Evolutionary conservation across 2,797 vertebrate species (phyloP).

Genomic region (Dipus sagitta): DNA sequence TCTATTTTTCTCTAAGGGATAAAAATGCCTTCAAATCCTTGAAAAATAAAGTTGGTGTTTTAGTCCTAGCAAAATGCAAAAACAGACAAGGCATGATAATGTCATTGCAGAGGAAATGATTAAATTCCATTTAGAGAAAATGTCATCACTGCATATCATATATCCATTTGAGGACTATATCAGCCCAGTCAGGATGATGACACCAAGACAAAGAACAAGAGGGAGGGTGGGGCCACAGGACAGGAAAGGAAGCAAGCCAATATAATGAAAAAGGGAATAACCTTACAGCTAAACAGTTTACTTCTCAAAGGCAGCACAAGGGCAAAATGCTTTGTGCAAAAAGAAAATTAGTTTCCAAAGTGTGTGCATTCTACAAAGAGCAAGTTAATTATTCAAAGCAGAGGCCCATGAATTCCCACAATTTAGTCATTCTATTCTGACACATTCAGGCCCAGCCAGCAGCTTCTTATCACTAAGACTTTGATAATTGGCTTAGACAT

Average conservation of each 20-base stretch:
- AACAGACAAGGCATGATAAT: slow-evolving; percentile 30
- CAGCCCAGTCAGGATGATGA: slow-evolving; percentile 43
- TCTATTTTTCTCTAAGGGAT: slow-evolving; percentile 23
- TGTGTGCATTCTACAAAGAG: slow-evolving; percentile 88
- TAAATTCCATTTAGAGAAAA: slow-evolving; percentile 65
- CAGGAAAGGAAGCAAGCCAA: slow-evolving; percentile 30
- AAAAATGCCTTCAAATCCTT: slow-evolving; percentile 41
- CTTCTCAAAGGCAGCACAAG: slow-evolving; percentile 92
- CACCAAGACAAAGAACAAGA: not conserved
- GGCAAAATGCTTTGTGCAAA: slow-evolving; percentile 89
- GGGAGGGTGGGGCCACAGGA: slow-evolving; percentile 30
- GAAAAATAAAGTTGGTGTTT: slow-evolving; percentile 64
- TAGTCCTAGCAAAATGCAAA: slow-evolving; percentile 15
- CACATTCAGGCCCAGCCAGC: slow-evolving; percentile 90
- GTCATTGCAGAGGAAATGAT: not conserved
- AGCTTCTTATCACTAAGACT: slow-evolving; percentile 93
- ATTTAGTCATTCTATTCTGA: slow-evolving; percentile 91
- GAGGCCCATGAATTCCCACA: slow-evolving; percentile 89
- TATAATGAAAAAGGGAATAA: slow-evolving; percentile 79
- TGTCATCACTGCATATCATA: not conserved
- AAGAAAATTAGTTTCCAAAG: slow-evolving; percentile 89
- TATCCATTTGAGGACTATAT: slow-evolving; percentile 48
- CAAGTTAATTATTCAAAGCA: slow-evolving; percentile 93
- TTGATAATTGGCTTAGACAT: slow-evolving; percentile 94
- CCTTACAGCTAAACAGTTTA: slow-evolving; percentile 85